Base-by-base conservation (phyloP, 2,113 vertebrate species). In the Chloroceryle aenea region DNA sequence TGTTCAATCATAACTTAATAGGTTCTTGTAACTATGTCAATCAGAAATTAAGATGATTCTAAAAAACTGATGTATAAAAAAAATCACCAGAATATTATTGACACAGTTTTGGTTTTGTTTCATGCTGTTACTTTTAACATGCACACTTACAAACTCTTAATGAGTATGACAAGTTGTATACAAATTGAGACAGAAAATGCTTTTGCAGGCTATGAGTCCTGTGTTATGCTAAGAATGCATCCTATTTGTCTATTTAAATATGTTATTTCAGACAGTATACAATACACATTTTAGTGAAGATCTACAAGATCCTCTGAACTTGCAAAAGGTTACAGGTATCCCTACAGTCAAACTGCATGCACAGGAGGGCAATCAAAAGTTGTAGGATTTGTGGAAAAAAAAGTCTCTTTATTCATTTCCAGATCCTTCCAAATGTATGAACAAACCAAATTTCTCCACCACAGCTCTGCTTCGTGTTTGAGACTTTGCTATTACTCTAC, bases 401-500 rank as follows among this genome's bases (percentile, higher is more conserved):
- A 80, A 7, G 6, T 34, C 25, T 1, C 1, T 72, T 63, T 45
- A 45, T 14, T 77, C 16, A 14, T 75, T 38, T 83, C 9, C 29
- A 8, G 13, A 16, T 84, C 40, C 4, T 14, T 8, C 27, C 19
- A 73, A 85, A 62, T 6, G 23, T 12, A 4, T 1, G 19, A 83
- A 43, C 22, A 53, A 64, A 68, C 19, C 4, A 13, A 17, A 20
- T 50, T 67, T 76, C 45, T 7, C 9, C 17, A 32, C 4, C 12
- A 47, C 12, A 21, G 11, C 36, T 71, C 12, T 7, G 4, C 59
- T 34, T 69, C 3, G 1, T 2, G 0, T 55, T 42, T 61, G 61
- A 32, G 73, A 10, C 12, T 42, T 89, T 34, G 43, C 67, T 42
- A 0, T 64, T 40, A 40, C 1, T 6, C 4, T 55, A 0, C 50